Conservation (phyloP, 2,113 vertebrate species). For the Sebastes fasciatus region DNA sequence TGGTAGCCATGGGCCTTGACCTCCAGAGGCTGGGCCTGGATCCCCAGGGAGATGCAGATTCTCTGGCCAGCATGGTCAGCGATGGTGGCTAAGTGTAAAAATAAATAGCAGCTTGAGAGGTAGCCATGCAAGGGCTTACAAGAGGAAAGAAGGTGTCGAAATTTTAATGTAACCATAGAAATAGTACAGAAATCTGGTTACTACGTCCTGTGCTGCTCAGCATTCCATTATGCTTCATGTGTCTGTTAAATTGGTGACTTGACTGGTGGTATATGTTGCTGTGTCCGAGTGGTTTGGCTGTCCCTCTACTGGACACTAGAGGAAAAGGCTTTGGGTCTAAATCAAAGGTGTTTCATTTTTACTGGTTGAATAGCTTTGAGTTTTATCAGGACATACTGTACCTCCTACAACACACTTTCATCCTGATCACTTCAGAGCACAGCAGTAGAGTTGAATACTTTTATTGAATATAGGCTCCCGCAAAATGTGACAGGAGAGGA, state of each 20-base stretch:
- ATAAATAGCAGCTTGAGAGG: neutral
- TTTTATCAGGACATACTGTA: conserved; percentile 49
- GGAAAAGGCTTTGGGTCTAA: conserved; percentile 31
- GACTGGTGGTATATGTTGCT: conserved; percentile 62
- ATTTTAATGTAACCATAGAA: conserved; percentile 70
- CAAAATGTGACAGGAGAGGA: conserved; percentile 11
- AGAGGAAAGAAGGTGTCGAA: conserved; percentile 43
- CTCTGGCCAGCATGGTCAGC: conserved; percentile 79
- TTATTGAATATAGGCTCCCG: conserved; percentile 7
- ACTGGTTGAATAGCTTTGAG: conserved; percentile 42
- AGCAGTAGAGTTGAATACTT: conserved; percentile 27
- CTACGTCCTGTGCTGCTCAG: conserved; percentile 73
- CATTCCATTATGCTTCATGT: conserved; percentile 78
- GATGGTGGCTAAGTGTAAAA: conserved; percentile 82
- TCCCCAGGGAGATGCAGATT: conserved; percentile 74
- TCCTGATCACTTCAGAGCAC: conserved; percentile 35
- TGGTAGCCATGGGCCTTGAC: conserved; percentile 85
- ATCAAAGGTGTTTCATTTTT: conserved; percentile 32
- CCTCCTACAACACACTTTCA: conserved; percentile 46
- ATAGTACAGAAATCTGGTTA: conserved; percentile 73
- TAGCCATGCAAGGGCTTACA: conserved; percentile 21
- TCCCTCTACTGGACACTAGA: conserved; percentile 65
- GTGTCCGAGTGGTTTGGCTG: conserved; percentile 63
- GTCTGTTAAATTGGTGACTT: conserved; percentile 65
- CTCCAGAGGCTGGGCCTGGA: conserved; percentile 84